Evolutionary conservation across 2,888 invertebrate species (phyloP), one percentile per base, ranked within the genome.

Genomic region (Gonocerus acuteangulatus): DNA sequence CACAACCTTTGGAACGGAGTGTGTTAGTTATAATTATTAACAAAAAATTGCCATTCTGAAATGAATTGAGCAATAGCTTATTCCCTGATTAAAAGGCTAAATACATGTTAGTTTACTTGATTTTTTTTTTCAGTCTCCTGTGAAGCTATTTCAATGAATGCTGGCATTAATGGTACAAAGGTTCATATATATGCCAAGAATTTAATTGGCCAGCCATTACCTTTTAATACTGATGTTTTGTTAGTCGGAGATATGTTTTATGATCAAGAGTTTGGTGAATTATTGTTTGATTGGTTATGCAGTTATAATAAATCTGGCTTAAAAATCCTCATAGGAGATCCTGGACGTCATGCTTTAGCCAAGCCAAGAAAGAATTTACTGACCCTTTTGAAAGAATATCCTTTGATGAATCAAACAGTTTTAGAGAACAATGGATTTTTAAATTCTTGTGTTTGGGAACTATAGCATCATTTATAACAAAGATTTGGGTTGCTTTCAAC

Each of bases 201-300:
- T 69, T 71, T 80, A 23, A 73, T 82, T 47, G 78, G 78, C 1
- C 58, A 61, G 42, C 15, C 51, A 62, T 1, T 65, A 64, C 49
- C 74, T 62, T 66, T 69, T 1, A 72, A 74, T 6, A 80, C 77
- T 69, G 82, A 85, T 67, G 74, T 80, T 1, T 74, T 86, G 63
- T 72, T 86, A n/a, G 74, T 86, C 36, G 86, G 86, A 0, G 86
- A 86, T 70, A 80, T 86, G 77, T 82, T 86, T 67, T 86, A 86
- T 70, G 83, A 85, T 69, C 77, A 79, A 62, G 77, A 79, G 49
- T 80, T 83, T 63, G 78, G 80, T 0, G 74, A 71, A 4, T 52
- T 69, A n/a, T 70, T 83, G 34, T 77, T 81, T 62, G 71, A 74
- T 1, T 84, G 84, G 83, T 72, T 84, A 0, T 68, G 71, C 16